Base-by-base conservation (phyloP, 2,797 vertebrate species). In the Pseudopleuronectes americanus region DNA sequence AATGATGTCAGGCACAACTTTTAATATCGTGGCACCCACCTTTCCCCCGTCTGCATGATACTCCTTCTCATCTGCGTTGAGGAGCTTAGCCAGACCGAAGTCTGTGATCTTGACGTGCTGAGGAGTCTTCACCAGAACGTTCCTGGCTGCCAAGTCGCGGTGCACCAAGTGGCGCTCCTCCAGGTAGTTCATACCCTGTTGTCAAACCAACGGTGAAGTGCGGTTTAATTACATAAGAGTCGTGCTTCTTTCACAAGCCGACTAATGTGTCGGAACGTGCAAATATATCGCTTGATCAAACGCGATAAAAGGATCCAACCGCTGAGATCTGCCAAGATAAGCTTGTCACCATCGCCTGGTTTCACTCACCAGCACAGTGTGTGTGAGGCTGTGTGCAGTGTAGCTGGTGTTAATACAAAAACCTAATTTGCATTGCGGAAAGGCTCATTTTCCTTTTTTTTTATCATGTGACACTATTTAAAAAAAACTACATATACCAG, bases 51-150 rank as follows among this genome's bases (percentile, higher is more conserved):
- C 98, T 0, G 98, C 98, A 0, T 98, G 97, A 62, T 99, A 99
- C 71, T 97, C 98, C 64, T 99, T 99, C 89, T 99, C 98, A 0
- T 99, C 97, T 0, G 97, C 95, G 0, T 93, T 97, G 0, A 99
- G 96, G 66, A 99, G 94, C 74, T 98, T 99, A 64, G 98, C 97
- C 91, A 99, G 87, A 59, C 98, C 98, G 4, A 99, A 99, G 88
- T 99, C 98, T 0, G 98, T 99, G 88, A 99, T 99, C 91, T 98
- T 99, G 68, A 99, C 95, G 0, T 99, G 98, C 14, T 99, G 96
- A 8, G 97, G 98, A 2, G 96, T 96, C 91, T 99, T 99, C 66
- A 99, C 98, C 14, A 99, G 94, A 26, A 99, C 98, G 0, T 99
- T 99, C 74, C 98, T 94, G 45, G 98, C 98, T 14, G 98, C 98